Evolutionary conservation across 2,888 invertebrate genomes (phyloP), one percentile per base, ranked within the genome.

Genomic region (Plebejus argus): DNA sequence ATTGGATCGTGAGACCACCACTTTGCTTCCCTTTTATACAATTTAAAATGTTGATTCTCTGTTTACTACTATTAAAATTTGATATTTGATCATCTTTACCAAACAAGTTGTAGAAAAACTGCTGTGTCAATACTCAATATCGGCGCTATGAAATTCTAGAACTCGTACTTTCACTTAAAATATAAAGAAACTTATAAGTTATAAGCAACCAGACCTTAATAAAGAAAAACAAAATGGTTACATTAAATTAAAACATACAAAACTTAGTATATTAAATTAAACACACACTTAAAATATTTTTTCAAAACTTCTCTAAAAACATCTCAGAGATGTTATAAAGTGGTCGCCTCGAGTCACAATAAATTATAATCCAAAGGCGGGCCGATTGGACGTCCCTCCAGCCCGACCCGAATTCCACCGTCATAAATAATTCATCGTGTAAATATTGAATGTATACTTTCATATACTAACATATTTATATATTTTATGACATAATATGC

Each of bases 391-490:
- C 28, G 66, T 66, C 66, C 66, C 66, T 71, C 10, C 18, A 35
- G 23, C 71, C 39, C 20, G 3, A 71, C 71, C 71, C 71, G 10
- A 71, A 71, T 71, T 35, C 71, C n/a, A 3, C 8, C 35, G n/a
- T 35, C 71, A 71, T 71, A 71, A 71, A 39, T 71, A 39, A 71
- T 71, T 71, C 20, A 71, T 71, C 35, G 35, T 12, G 35, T 71
- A 71, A 71, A 71, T 71, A 39, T 71, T 71, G 71, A 39, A 71
- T 71, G 39, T 39, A 71, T 39, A 71, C n/a, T 71, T 39, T 39
- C 39, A 39, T 71, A 71, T 66, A 66, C 66, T 66, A 66, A 66
- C 28, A 66, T 66, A 66, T 66, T 33, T 66, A 18, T 66, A 18
- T 66, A 33, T 33, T 66, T 66, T 33, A 66, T 66, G 66, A 66